Conservation (phyloP, 1,140 invertebrate genomes). For the Cyphomyrmex costatus region DNA sequence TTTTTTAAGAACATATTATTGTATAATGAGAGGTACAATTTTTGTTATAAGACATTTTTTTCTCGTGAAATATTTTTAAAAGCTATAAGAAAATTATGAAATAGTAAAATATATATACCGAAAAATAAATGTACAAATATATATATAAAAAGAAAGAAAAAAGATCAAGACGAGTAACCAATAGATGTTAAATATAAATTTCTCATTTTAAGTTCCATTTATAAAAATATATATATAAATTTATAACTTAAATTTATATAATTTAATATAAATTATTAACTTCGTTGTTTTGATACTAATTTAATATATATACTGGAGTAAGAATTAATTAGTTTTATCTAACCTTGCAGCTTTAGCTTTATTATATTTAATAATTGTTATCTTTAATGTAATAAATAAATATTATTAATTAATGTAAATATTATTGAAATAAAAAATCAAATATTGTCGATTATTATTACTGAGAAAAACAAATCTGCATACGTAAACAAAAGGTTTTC, state of each 20-base stretch:
- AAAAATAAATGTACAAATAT: not conserved
- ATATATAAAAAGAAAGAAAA: not conserved
- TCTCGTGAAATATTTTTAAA: not conserved
- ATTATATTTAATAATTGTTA: not conserved
- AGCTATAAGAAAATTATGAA: not conserved
- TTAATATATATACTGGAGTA: not conserved
- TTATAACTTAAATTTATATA: no score
- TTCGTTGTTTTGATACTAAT: not conserved
- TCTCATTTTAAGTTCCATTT: no score
- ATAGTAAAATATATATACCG: not conserved
- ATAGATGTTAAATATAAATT: no score
- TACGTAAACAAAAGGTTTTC: slow-evolving; percentile 12
- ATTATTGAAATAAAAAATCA: slow-evolving; percentile 11
- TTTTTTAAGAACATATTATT: not conserved
- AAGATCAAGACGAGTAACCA: no score
- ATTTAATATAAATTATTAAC: no score
- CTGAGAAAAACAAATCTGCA: slow-evolving; percentile 12
- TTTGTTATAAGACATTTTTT: not conserved
- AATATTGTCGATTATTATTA: slow-evolving; percentile 18
- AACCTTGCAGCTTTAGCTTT: no score
- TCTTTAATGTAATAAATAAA: not conserved
- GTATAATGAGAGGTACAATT: not conserved
- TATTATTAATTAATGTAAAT: slow-evolving; percentile 14
- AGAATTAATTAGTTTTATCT: not conserved
- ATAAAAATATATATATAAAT: no score